phyloP scores from a whole-genome alignment of 2,797 vertebrate genomes.

The Anisognathus igniventris region DNA sequence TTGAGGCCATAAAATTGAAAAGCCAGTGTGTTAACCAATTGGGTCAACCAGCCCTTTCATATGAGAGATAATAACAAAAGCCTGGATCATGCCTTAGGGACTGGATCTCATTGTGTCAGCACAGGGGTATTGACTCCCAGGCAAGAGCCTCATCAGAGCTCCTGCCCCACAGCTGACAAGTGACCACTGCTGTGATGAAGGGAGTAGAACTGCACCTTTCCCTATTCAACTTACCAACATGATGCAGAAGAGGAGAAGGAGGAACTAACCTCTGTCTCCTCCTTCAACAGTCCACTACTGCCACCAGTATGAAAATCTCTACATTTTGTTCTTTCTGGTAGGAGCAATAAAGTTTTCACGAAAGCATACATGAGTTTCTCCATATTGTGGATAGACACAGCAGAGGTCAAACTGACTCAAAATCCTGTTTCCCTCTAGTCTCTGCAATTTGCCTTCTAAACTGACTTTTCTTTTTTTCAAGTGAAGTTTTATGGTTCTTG shows the following conservation, averaged over 20 bases:
- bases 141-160: neutral
- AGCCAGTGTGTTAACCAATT: slow-evolving; percentile 42
- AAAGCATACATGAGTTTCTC: neutral
- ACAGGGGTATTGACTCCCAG: neutral
- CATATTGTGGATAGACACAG: neutral
- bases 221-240: neutral
- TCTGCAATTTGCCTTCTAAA: neutral
- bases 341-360: neutral
- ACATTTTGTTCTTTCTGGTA: neutral
- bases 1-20: slow-evolving; percentile 39
- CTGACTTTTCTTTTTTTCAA: neutral
- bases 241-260: neutral
- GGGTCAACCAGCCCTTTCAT: slow-evolving; percentile 33
- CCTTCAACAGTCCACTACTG: neutral
- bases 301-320: neutral
- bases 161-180: neutral
- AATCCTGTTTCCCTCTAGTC: neutral
- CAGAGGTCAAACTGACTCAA: neutral
- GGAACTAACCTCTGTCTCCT: neutral
- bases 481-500: slow-evolving; percentile 23
- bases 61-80: slow-evolving; percentile 35
- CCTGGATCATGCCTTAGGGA: slow-evolving; percentile 6
- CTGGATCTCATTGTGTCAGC: neutral
- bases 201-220: neutral
- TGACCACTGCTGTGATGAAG: neutral